phyloP scores from a whole-genome alignment of 2,113 vertebrate genomes.

The Maccullochella peelii region DNA sequence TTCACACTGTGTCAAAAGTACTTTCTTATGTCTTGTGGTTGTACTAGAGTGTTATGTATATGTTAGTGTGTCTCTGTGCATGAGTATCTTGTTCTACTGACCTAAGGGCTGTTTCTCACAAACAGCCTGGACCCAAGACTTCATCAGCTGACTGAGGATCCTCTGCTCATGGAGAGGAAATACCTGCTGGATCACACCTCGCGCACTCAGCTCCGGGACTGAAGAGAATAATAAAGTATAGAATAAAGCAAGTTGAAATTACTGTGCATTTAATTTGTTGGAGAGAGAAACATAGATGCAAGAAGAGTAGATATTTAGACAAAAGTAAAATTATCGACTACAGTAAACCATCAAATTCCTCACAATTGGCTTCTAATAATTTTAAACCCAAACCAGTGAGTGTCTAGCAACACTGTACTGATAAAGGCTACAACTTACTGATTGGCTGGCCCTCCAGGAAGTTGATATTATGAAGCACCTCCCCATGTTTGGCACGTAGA shows the following conservation, averaged over 20 bases:
- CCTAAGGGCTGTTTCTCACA: conserved; percentile 96
- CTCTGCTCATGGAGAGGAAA: conserved; percentile 96
- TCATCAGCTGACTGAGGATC: conserved; percentile 95
- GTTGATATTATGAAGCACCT: conserved; percentile 94
- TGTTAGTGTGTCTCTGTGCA: neutral
- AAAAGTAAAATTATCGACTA: neutral
- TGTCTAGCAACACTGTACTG: neutral
- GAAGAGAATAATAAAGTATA: conserved; percentile 29
- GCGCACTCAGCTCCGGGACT: conserved; percentile 93
- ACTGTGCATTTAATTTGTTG: neutral
- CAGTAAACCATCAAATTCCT: neutral
- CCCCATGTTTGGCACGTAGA: conserved; percentile 94
- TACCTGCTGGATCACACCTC: conserved; percentile 95
- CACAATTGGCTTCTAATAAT: neutral
- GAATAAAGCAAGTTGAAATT: neutral
- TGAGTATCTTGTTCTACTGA: conserved; percentile 63
- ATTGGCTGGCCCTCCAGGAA: conserved; percentile 98
- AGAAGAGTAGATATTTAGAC: neutral
- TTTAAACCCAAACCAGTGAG: conserved; percentile 25
- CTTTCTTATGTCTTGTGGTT: neutral
- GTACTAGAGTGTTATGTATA: neutral
- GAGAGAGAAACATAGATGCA: neutral
- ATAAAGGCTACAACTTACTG: conserved; percentile 85
- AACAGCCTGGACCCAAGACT: conserved; percentile 97
- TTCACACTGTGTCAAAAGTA: neutral